These are phyloP conservation scores for Dicycla oo DNA, from an alignment of 2,888 invertebrate species.

Conservation along the genomic window DNA sequence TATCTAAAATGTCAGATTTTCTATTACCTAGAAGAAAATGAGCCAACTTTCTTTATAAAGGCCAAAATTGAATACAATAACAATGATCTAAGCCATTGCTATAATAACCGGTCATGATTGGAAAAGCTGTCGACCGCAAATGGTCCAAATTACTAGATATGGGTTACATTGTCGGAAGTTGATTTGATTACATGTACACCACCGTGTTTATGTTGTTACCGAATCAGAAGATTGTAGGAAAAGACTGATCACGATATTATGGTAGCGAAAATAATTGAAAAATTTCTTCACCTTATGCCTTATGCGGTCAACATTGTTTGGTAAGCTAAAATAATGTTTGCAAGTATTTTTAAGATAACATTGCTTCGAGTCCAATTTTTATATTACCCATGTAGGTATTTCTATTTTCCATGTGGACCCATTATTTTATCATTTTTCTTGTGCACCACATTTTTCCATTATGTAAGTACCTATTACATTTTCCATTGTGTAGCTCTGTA, in stretches of 20 bases:
- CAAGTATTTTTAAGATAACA: no score
- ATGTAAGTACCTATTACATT: neutral
- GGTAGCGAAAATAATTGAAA: neutral
- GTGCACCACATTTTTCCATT: neutral
- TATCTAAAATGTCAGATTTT: neutral
- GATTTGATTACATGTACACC: constrained; percentile 17
- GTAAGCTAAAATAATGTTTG: neutral
- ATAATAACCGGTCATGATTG: constrained; percentile 24
- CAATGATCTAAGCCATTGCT: constrained; percentile 4
- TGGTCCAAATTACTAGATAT: constrained; percentile 25
- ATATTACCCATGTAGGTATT: neutral
- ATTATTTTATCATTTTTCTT: neutral
- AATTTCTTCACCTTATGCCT: no score
- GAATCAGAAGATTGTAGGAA: constrained; percentile 24
- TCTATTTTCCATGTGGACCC: neutral
- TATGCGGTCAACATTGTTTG: neutral
- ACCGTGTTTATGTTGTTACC: constrained; percentile 17
- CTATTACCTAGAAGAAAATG: constrained; percentile 1
- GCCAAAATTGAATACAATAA: constrained; percentile 24
- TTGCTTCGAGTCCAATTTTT: neutral
- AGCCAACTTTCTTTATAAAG: constrained; percentile 24
- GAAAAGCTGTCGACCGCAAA: constrained; percentile 50
- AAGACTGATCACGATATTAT: neutral
- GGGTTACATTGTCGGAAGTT: constrained; percentile 33
- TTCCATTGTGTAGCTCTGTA: neutral